phyloP scores from a whole-genome alignment of 1,140 invertebrate species.

The Stegodyphus mimosarum region DNA sequence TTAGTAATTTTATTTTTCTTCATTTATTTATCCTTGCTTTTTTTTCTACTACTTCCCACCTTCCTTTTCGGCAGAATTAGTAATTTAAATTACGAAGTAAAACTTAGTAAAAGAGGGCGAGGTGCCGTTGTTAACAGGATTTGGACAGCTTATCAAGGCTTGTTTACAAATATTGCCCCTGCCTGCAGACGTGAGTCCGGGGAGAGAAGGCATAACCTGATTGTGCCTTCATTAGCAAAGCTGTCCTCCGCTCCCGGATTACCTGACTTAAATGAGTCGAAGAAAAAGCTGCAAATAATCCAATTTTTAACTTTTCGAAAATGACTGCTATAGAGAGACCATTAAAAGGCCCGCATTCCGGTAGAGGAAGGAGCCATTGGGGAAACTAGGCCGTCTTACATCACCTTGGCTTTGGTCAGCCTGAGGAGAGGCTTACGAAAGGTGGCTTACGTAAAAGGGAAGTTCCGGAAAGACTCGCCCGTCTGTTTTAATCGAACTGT shows the following conservation, averaged over 20 bases:
- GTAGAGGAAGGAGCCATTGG: background rate
- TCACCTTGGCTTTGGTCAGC: background rate
- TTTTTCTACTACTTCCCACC: constrained; percentile 13
- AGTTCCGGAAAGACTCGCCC: too few species aligned
- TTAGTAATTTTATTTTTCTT: constrained; percentile 61
- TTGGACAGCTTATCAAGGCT: constrained; percentile 61
- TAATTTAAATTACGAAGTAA: constrained; percentile 61
- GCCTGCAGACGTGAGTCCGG: constrained; percentile 1
- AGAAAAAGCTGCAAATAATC: constrained; percentile 57
- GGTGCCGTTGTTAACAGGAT: constrained; percentile 55
- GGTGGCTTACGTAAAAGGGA: too few species aligned
- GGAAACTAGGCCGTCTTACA: background rate
- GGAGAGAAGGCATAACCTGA: constrained; percentile 52
- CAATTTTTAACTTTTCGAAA: constrained; percentile 57
- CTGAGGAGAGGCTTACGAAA: background rate
- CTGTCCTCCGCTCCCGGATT: constrained; percentile 39
- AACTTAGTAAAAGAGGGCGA: constrained; percentile 44
- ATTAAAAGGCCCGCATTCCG: background rate
- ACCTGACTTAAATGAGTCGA: constrained; percentile 59
- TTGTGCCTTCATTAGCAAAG: constrained; percentile 56
- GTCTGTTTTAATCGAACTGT: too few species aligned
- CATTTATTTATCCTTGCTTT: constrained; percentile 49
- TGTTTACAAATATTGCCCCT: constrained; percentile 61
- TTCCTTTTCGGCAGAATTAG: constrained; percentile 59
- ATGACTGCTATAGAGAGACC: constrained; percentile 25